These are phyloP conservation scores for Danio tinwini DNA, from an alignment of 2,797 vertebrate species.

Conservation along the genomic window DNA sequence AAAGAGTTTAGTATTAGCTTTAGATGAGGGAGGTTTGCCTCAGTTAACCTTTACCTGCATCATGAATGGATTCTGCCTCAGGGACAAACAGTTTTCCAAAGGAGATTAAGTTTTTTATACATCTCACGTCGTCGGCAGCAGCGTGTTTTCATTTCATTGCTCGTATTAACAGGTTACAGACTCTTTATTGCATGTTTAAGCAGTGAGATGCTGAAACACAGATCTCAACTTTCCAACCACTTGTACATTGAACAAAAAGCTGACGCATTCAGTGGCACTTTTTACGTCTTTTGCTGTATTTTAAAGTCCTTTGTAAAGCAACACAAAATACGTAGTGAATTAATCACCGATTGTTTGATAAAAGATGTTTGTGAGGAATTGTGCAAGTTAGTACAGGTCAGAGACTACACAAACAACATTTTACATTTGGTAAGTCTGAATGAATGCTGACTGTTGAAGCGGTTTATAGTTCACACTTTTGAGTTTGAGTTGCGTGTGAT, in stretches of 20 bases:
- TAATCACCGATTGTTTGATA: neutral
- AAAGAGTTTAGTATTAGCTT: slow-evolving; percentile 3
- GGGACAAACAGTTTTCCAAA: slow-evolving; percentile 11
- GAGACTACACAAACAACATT: neutral
- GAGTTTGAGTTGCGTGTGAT: neutral
- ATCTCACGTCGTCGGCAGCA: slow-evolving; percentile 1
- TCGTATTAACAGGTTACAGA: slow-evolving; percentile 19
- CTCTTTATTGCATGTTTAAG: neutral
- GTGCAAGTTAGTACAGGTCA: slow-evolving; percentile 12
- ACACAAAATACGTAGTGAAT: neutral
- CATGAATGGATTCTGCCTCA: slow-evolving; percentile 11
- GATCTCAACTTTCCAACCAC: neutral
- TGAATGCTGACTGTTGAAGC: neutral
- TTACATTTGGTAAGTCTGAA: neutral
- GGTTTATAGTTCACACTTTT: neutral
- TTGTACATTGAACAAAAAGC: too few species aligned
- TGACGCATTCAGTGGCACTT: too few species aligned
- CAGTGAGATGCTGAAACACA: neutral
- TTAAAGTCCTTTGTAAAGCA: too few species aligned
- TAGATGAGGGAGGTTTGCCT: neutral
- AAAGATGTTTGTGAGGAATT: neutral
- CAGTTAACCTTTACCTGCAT: neutral
- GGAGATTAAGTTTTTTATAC: slow-evolving; percentile 12
- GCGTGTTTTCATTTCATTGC: neutral
- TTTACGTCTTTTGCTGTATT: too few species aligned